Percentiles rank a stretch among this genome's conserved stretches.
phyloP scores from a whole-genome alignment of 30 jellyfish, hydroid and myxozoan genomes.

The Pelagia noctiluca region DNA sequence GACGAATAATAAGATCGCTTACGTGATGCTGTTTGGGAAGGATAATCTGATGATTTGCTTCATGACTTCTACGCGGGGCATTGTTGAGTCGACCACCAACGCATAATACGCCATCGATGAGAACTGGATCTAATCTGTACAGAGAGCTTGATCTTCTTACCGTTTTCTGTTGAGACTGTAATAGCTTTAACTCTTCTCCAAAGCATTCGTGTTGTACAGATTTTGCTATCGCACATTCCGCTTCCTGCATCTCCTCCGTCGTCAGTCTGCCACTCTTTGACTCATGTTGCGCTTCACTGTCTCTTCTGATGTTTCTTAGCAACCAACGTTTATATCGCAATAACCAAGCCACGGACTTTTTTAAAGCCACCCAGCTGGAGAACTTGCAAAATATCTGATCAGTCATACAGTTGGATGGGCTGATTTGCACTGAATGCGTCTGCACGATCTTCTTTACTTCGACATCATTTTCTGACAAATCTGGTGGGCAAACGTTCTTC shows the following conservation, averaged over 20 bases:
- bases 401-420: constrained; percentile 11
- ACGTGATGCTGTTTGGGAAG: too few species aligned
- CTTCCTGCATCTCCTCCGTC: constrained; percentile 12
- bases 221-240: constrained; percentile 23
- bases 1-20: too few species aligned
- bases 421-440: constrained; percentile 35
- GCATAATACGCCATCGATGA: too few species aligned
- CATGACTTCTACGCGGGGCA: too few species aligned
- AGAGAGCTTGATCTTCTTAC: too few species aligned
- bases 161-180: not conserved
- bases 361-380: constrained; percentile 14
- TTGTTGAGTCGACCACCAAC: too few species aligned
- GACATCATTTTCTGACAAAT: constrained; percentile 38
- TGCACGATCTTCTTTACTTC: constrained; percentile 31
- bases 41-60: too few species aligned
- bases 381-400: constrained; percentile 17
- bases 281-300: not conserved
- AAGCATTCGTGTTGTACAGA: constrained; percentile 27
- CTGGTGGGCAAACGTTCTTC: not conserved
- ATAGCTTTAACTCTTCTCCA: constrained; percentile 6
- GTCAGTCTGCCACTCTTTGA: constrained; percentile 15
- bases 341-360: constrained; percentile 38
- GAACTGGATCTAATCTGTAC: too few species aligned
- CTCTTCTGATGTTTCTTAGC: not conserved
- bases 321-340: constrained; percentile 35